Percentiles rank a stretch among this genome's conserved stretches.
Evolutionary conservation across 2,888 invertebrate species (phyloP).

Genomic region (Catocala sponsa): DNA sequence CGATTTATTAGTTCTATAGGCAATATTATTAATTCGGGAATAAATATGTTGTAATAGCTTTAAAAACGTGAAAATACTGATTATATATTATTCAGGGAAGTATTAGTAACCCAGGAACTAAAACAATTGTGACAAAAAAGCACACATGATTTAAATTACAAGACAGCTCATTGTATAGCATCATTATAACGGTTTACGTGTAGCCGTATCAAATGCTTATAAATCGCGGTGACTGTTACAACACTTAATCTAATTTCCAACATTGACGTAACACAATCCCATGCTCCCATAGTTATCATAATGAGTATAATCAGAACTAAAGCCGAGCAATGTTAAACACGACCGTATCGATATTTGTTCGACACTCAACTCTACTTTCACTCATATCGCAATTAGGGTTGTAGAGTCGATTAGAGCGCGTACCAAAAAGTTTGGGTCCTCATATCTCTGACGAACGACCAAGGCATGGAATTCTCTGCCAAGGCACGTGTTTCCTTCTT

Average conservation of each 20-base stretch:
- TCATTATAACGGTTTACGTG: conserved; percentile 42
- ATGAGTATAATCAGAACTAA: conserved; percentile 64
- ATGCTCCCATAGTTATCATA: conserved; percentile 58
- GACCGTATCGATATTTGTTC: conserved; percentile 45
- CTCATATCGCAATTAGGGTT: conserved; percentile 33
- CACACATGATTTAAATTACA: conserved; percentile 3
- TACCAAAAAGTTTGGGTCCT: too few species aligned
- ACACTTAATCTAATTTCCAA: conserved; percentile 51
- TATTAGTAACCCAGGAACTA: too few species aligned
- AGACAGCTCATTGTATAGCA: conserved; percentile 20
- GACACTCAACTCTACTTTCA: conserved; percentile 55
- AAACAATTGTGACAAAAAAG: not conserved
- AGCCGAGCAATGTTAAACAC: conserved; percentile 49
- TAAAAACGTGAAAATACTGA: too few species aligned
- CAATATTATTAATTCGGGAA: too few species aligned
- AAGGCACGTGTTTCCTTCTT: too few species aligned
- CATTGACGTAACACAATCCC: conserved; percentile 44
- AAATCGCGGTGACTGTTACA: conserved; percentile 43
- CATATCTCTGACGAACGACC: too few species aligned
- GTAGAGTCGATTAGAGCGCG: too few species aligned
- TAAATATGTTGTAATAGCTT: too few species aligned
- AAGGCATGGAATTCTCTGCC: too few species aligned
- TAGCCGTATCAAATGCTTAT: conserved; percentile 32
- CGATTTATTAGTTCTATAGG: too few species aligned
- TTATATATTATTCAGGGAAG: too few species aligned